phyloP scores from a whole-genome alignment of 2,797 vertebrate species.

The Protosalanx chinensis region DNA sequence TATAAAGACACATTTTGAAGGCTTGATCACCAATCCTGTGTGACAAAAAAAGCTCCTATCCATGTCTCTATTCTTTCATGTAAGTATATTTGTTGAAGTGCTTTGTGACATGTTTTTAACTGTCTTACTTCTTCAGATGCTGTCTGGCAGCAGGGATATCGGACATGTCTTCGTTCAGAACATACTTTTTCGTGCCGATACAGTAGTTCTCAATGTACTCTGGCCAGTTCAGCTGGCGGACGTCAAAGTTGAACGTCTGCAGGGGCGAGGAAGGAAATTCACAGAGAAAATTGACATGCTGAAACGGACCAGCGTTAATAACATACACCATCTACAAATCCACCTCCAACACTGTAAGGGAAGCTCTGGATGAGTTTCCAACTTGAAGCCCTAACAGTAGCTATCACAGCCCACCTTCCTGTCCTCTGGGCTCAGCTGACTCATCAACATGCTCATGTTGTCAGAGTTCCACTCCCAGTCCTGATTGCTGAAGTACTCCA shows the following conservation, averaged over 20 bases:
- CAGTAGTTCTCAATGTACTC: conserved; percentile 96
- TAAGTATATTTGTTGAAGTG: background rate
- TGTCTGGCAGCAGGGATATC: conserved; percentile 89
- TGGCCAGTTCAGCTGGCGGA: conserved; percentile 92
- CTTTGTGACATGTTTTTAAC: background rate
- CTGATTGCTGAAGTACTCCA: conserved; percentile 89
- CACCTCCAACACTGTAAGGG: conserved; percentile 35
- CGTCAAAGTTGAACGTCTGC: conserved; percentile 93
- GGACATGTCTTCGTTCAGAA: conserved; percentile 95
- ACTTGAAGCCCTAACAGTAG: background rate
- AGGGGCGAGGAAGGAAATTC: conserved; percentile 20
- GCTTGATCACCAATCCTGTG: too few species aligned
- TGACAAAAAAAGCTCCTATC: background rate
- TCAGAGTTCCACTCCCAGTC: conserved; percentile 94
- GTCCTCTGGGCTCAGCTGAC: conserved; percentile 84
- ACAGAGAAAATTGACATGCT: background rate
- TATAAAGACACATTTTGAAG: too few species aligned
- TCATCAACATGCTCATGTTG: conserved; percentile 88
- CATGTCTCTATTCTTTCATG: background rate
- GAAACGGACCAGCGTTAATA: background rate
- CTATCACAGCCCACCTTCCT: conserved; percentile 73
- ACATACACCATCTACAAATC: background rate
- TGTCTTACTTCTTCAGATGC: conserved; percentile 86
- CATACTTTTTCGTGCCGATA: conserved; percentile 92
- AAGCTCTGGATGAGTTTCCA: conserved; percentile 8